Evolutionary conservation across 2,113 vertebrate species (phyloP).

Genomic region (Cricetomys ansorgei): DNA sequence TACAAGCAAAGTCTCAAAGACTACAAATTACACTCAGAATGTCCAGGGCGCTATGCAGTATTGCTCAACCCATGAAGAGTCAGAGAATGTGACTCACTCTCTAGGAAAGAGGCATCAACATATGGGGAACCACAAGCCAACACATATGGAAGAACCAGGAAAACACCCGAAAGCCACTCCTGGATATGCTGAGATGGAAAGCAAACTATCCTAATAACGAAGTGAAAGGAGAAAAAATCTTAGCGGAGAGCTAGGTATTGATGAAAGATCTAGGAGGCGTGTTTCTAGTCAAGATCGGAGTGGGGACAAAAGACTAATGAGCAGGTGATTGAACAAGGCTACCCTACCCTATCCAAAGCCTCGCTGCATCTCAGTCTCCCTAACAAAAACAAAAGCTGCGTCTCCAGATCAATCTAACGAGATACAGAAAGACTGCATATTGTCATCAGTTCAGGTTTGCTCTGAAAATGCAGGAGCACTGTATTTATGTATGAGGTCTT

Average conservation of each 20-base stretch:
- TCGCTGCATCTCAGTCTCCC: neutral
- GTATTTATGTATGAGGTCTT: neutral
- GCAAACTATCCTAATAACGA: neutral
- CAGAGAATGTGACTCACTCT: slow-evolving; percentile 2
- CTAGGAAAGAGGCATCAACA: neutral
- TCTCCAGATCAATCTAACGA: neutral
- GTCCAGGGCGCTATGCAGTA: neutral
- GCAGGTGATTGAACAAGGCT: neutral
- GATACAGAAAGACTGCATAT: neutral
- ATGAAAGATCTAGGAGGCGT: neutral
- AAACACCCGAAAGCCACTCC: neutral
- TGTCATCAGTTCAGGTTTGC: neutral
- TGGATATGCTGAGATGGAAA: neutral
- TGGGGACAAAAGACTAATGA: neutral
- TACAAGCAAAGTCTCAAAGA: slow-evolving; percentile 18
- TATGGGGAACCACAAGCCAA: neutral
- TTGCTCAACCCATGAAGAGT: neutral
- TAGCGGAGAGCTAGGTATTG: neutral
- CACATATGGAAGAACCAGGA: neutral
- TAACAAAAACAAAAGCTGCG: neutral
- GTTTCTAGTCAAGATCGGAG: neutral
- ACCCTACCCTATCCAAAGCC: neutral
- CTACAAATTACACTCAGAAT: neutral
- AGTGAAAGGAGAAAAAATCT: slow-evolving; percentile 38
- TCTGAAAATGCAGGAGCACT: neutral